Conservation (phyloP, 2,888 invertebrate genomes). For the Plagodis pulveraria region DNA sequence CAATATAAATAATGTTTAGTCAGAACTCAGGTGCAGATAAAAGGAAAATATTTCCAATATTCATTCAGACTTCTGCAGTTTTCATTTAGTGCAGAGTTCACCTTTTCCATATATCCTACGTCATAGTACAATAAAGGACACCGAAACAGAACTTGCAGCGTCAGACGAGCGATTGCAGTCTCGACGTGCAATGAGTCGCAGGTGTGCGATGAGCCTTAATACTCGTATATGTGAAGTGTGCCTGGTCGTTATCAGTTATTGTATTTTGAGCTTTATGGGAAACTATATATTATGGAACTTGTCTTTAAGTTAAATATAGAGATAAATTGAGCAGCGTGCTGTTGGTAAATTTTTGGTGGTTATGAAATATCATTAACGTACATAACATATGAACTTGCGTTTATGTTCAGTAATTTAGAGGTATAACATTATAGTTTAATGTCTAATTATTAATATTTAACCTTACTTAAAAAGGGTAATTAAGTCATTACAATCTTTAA, state of each 20-base stretch:
- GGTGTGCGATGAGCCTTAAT: slow-evolving; percentile 55
- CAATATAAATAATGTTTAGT: neutral
- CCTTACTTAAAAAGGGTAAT: no score
- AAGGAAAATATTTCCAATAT: neutral
- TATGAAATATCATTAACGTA: no score
- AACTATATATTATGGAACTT: slow-evolving; percentile 24
- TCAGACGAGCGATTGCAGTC: slow-evolving; percentile 45
- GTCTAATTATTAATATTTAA: no score
- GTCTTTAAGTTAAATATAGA: no score
- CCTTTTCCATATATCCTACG: slow-evolving; percentile 4
- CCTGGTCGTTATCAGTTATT: slow-evolving; percentile 40
- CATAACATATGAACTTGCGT: no score
- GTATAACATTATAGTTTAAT: no score
- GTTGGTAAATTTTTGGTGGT: no score
- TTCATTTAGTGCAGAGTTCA: neutral
- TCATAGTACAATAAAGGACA: slow-evolving; percentile 29
- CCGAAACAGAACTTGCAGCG: slow-evolving; percentile 47
- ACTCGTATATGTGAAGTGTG: slow-evolving; percentile 40
- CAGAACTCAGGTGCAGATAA: neutral
- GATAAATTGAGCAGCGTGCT: no score
- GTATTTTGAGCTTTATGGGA: slow-evolving; percentile 25
- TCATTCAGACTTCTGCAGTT: neutral
- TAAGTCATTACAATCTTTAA: no score
- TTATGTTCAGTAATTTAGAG: no score
- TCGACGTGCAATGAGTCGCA: slow-evolving; percentile 57